Conservation (phyloP, 2,888 invertebrate species). For the Deroplatys truncata region DNA sequence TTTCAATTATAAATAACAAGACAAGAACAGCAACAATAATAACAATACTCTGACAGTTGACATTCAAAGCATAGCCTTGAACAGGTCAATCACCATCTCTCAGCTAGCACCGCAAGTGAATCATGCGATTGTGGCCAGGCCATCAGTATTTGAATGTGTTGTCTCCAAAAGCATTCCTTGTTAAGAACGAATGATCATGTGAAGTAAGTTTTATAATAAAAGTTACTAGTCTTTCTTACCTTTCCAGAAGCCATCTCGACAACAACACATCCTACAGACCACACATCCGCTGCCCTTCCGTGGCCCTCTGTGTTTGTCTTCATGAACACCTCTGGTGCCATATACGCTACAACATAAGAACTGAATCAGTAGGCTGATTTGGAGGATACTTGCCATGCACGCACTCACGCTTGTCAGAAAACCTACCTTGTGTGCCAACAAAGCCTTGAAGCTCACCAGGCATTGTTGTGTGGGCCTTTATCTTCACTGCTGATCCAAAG, state of each 20-base stretch:
- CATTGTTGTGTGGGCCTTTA: slow-evolving; percentile 81
- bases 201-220: too few relatives aligned
- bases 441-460: slow-evolving; percentile 83
- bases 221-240: slow-evolving; percentile 50
- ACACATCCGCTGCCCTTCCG: slow-evolving; percentile 91
- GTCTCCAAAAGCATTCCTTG: too few relatives aligned
- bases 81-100: too few relatives aligned
- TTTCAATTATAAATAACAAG: too few relatives aligned
- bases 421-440: slow-evolving; percentile 85
- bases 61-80: too few relatives aligned
- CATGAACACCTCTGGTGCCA: slow-evolving; percentile 95
- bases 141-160: too few relatives aligned
- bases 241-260: slow-evolving; percentile 94
- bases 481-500: slow-evolving; percentile 91
- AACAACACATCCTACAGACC: slow-evolving; percentile 94
- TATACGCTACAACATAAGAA: slow-evolving; percentile 67
- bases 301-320: slow-evolving; percentile 74
- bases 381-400: neutral
- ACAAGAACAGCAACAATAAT: too few relatives aligned
- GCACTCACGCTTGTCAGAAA: neutral
- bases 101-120: too few relatives aligned
- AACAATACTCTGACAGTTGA: too few relatives aligned
- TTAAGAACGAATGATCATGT: too few relatives aligned
- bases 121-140: too few relatives aligned
- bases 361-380: neutral